Conservation (phyloP, 2,797 vertebrate genomes). For the Coregonus suidteri region DNA sequence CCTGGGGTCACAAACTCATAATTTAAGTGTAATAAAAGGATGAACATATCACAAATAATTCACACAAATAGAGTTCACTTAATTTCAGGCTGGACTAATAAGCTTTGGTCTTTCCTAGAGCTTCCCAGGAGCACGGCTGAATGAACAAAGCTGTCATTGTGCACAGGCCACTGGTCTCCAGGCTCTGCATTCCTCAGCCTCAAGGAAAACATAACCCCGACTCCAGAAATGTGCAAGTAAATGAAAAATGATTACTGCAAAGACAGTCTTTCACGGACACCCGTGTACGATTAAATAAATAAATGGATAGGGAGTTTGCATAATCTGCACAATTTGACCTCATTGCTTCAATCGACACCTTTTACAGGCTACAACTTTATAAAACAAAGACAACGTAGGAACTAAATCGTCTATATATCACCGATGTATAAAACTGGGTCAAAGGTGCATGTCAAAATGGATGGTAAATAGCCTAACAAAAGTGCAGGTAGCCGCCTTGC, state of each 20-base stretch:
- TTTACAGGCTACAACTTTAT: neutral
- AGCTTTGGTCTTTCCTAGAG: slow-evolving; percentile 18
- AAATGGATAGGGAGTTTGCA: too few relatives aligned
- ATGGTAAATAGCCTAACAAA: neutral
- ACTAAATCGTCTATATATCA: neutral
- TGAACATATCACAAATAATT: neutral
- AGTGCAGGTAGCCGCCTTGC: neutral
- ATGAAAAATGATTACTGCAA: slow-evolving; percentile 3
- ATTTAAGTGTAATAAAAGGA: slow-evolving; percentile 3
- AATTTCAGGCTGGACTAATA: slow-evolving; percentile 14
- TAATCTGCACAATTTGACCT: neutral
- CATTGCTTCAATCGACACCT: neutral
- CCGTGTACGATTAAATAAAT: slow-evolving; percentile 31
- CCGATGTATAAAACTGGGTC: neutral
- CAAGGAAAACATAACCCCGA: slow-evolving; percentile 61
- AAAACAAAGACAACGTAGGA: neutral
- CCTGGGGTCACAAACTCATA: neutral
- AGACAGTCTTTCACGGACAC: slow-evolving; percentile 31
- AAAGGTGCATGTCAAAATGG: neutral
- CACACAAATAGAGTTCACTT: slow-evolving; percentile 20
- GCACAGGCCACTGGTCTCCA: slow-evolving; percentile 59
- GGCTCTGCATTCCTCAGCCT: slow-evolving; percentile 74
- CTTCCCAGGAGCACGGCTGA: slow-evolving; percentile 5
- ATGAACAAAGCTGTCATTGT: slow-evolving; percentile 85
- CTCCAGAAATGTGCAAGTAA: slow-evolving; percentile 46